Base-by-base conservation (phyloP, 2,888 invertebrate genomes). In the Physocephala rufipes region DNA sequence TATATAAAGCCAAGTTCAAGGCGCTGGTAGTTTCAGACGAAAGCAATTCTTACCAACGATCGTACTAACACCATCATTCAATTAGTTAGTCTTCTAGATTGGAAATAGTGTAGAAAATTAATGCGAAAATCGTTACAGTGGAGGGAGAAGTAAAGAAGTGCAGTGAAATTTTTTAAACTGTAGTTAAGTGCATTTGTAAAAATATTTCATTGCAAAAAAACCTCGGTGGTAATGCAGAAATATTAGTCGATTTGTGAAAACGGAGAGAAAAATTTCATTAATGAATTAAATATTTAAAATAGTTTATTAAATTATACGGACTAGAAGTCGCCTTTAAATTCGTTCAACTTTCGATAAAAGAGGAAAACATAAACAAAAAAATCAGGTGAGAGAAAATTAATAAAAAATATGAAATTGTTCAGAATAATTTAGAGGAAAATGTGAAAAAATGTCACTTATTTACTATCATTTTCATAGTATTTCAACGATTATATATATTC, bases 1-100 rank as follows among this genome's bases (percentile, higher is more conserved):
- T 92, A 92, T 92, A 92, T 91, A 92, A 89, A 90, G 88, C 88
- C 90, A 92, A 92, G 92, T 92, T 92, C 92, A 92, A 92, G 92
- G 91, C 90, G 89, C 89, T 86, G 81, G 87, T 88, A 84, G 88
- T 87, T 88, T 88, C 90, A 90, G 88, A 86, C 82, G 81, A 79
- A 82, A 81, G 80, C 78, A 79, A 82, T 79, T 80, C 79, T 76
- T 76, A 72, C 65, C 47, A 74, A 73, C 61, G 43, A 28, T n/a
- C 68, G 43, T 28, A 68, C 28, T 9, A 36, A 4, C 36, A 36
- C 36, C 36, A 9, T 36, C 36, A 36, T 4, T 36, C 36, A 36
- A 4, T 36, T 9, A 36, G 36, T 36, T 9, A 36, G 4, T 36
- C 5, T 36, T 36, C 47, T 12, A 45, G 21, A 63, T 43, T 30